Conservation (phyloP, 2,888 invertebrate genomes). For the Leucophora obtusa region DNA sequence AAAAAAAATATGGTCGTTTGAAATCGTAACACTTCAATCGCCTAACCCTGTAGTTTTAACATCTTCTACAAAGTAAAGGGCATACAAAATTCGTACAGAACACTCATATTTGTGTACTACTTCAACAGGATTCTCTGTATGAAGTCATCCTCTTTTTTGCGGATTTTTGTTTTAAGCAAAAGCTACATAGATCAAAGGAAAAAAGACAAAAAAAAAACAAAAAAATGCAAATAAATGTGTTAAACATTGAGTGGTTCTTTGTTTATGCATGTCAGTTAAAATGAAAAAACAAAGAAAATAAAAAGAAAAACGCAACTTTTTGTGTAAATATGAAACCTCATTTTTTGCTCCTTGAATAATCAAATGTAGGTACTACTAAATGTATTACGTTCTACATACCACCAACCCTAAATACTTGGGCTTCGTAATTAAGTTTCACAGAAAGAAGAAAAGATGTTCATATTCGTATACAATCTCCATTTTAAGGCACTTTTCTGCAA, state of each 20-base stretch:
- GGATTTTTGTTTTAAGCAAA: constrained; percentile 11
- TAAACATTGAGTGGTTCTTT: constrained; percentile 64
- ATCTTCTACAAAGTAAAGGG: not conserved
- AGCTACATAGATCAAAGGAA: constrained; percentile 52
- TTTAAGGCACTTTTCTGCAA: constrained; percentile 45
- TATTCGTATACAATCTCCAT: constrained; percentile 43
- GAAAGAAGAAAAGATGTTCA: constrained; percentile 43
- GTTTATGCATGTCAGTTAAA: constrained; percentile 49
- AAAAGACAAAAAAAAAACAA: constrained; percentile 36
- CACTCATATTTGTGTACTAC: not conserved
- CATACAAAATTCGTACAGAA: not conserved
- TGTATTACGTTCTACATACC: not conserved
- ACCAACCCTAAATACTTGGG: constrained; percentile 18
- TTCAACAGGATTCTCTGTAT: constrained; percentile 13
- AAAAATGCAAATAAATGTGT: constrained; percentile 72
- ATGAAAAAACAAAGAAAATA: constrained; percentile 10
- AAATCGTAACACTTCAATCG: no score
- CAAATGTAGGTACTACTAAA: constrained; percentile 12
- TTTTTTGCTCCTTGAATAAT: constrained; percentile 49
- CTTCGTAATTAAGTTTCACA: constrained; percentile 45
- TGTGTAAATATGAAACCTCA: constrained; percentile 50
- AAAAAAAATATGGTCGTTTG: no score
- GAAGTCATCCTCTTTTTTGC: constrained; percentile 26
- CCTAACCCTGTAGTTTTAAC: no score
- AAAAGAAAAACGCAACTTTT: constrained; percentile 50